Base-by-base conservation (phyloP, 2,888 invertebrate species). In the Leptodirus hochenwartii region DNA sequence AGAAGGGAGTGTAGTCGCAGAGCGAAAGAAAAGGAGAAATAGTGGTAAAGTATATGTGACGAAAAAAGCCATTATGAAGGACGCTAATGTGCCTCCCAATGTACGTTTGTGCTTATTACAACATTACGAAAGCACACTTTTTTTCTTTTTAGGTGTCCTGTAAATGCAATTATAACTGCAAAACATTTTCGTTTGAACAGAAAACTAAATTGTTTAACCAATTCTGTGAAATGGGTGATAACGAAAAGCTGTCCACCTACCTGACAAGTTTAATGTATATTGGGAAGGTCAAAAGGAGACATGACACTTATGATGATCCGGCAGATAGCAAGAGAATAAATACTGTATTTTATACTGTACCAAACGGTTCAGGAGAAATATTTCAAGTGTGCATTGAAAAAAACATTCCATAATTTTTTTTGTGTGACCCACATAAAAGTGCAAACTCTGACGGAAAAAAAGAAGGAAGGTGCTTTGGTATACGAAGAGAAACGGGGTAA, bases 221-320 rank as follows among this genome's bases (percentile, higher is more conserved):
- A 20, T 20, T 8, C n/a, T 20, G n/a, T 20, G 20, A n/a, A 20
- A 6, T 6, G n/a, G 8, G n/a, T 8, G 20, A 20, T n/a, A 20
- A 20, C n/a, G 20, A 8, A 8, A 20, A 20, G 20, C 20, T n/a
- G n/a, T 20, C n/a, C 8, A 8, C 20, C 8, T 20, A 20, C 20
- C 6, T 20, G n/a, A 20, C 20, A n/a, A 20, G n/a, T 20, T n/a
- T 20, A 20, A 20, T 20, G 20, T n/a, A 20, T 20, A 20, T 20
- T 20, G 20, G 20, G n/a, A 6, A 6, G n/a, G n/a, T 20, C 20
- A 20, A 20, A 20, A 20, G 20, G n/a, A 20, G 20, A 20, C 20
- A 20, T n/a, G 20, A n/a, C 6, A 6, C 6, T 20, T 20, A 20
- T 20, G 6, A 20, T 8, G n/a, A 6, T n/a, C 8, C 20, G 6